A percentile compares a stretch with the other conserved stretches of the same genome.
Evolutionary conservation across 2,797 vertebrate species (phyloP).

Genomic region (Leptatherina wallacei): DNA sequence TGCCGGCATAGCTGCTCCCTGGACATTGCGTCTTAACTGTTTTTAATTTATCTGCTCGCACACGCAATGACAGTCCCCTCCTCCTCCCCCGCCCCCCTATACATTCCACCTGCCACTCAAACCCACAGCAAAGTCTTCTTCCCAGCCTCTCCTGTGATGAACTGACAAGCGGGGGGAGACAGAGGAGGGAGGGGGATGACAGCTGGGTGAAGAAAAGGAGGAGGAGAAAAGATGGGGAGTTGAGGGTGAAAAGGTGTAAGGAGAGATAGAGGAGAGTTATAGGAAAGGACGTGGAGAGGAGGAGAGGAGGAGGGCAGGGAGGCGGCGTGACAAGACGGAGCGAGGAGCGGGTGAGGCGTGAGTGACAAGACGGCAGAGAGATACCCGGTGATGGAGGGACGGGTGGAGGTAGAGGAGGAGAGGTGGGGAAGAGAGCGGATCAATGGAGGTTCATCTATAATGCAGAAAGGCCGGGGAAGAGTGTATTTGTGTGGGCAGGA

Average conservation of each 20-base stretch:
- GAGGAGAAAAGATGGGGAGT: constrained; percentile 19
- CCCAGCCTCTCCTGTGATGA: constrained; percentile 47
- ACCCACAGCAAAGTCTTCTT: constrained; percentile 45
- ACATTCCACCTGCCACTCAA: constrained; percentile 67
- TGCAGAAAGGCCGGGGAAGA: constrained; percentile 67
- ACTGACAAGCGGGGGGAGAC: constrained; percentile 36
- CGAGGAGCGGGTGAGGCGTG: constrained; percentile 45
- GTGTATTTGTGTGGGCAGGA: constrained; percentile 56
- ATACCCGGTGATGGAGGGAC: constrained; percentile 47
- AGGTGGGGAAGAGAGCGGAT: constrained; percentile 38
- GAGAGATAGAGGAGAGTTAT: constrained; percentile 65
- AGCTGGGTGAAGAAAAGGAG: background rate
- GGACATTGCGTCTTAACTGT: constrained; percentile 23
- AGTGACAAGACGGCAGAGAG: constrained; percentile 58
- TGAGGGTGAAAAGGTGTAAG: constrained; percentile 55
- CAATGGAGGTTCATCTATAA: constrained; percentile 79
- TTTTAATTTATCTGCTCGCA: constrained; percentile 47
- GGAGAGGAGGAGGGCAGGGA: constrained; percentile 16
- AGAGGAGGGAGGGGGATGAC: constrained; percentile 7
- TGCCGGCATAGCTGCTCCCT: constrained; percentile 12
- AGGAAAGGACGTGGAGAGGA: constrained; percentile 43
- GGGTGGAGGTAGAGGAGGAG: constrained; percentile 14
- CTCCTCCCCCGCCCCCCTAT: constrained; percentile 39
- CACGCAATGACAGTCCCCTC: constrained; percentile 49
- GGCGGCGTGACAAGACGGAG: constrained; percentile 49